A percentile compares a stretch with the other conserved stretches of the same genome.
Conservation (phyloP, 2,888 invertebrate genomes). For the Tineola bisselliella region DNA sequence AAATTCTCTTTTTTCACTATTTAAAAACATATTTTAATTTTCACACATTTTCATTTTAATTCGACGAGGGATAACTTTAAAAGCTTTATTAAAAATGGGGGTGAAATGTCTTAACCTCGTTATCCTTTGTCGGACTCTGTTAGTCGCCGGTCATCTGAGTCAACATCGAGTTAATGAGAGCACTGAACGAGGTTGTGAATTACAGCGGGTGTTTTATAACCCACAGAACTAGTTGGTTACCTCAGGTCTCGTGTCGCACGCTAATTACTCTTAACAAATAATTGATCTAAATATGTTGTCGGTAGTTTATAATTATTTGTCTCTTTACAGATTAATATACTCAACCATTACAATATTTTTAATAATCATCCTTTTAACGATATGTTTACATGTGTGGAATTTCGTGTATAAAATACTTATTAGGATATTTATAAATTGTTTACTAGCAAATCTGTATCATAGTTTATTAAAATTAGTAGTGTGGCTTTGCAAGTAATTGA, state of each 20-base stretch:
- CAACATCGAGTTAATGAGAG: background rate
- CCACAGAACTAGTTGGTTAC: background rate
- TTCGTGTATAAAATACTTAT: too few relatives aligned
- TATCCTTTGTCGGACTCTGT: background rate
- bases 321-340: too few relatives aligned
- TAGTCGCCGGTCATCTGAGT: conserved; percentile 1
- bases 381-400: too few relatives aligned
- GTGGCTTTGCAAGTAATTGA: too few relatives aligned
- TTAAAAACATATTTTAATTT: too few relatives aligned
- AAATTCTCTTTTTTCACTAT: background rate
- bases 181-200: background rate
- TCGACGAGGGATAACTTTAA: background rate
- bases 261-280: background rate
- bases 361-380: too few relatives aligned
- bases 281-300: background rate
- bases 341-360: too few relatives aligned
- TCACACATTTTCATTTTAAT: too few relatives aligned
- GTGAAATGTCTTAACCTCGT: conserved; percentile 6
- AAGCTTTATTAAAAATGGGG: background rate
- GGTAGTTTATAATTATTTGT: too few relatives aligned
- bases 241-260: background rate
- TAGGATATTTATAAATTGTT: too few relatives aligned
- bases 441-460: too few relatives aligned
- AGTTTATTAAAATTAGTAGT: too few relatives aligned
- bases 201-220: background rate